Evolutionary conservation across 2,888 invertebrate species (phyloP).

Genomic region (Bellardia pandia): DNA sequence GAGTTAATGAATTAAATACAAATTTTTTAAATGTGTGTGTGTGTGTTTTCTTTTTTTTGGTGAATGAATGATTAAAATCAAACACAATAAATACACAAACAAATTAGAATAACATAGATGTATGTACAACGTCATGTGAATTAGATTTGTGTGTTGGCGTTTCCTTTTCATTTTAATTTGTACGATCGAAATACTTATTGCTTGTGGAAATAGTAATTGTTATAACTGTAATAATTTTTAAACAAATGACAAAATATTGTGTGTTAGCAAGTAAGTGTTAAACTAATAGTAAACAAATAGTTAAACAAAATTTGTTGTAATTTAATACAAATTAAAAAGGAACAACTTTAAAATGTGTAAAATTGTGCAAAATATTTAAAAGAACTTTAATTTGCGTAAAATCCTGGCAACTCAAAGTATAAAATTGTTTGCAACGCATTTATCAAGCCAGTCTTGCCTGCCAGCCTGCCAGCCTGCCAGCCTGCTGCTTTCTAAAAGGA

Average conservation of each 20-base stretch:
- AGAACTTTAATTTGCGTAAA: constrained; percentile 1
- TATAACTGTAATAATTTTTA: neutral
- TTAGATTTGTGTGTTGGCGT: constrained; percentile 25
- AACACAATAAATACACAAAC: constrained; percentile 5
- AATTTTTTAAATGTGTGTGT: constrained; percentile 1
- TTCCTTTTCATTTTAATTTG: neutral
- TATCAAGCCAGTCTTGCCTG: constrained; percentile 42
- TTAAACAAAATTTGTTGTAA: neutral
- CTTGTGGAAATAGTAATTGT: neutral
- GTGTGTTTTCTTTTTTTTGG: constrained; percentile 1
- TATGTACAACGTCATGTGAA: constrained; percentile 6
- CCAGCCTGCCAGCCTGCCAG: constrained; percentile 7
- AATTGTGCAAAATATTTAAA: constrained; percentile 12
- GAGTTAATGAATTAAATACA: constrained; percentile 49
- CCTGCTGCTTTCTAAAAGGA: constrained; percentile 16
- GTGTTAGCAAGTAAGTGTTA: neutral
- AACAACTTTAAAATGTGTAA: neutral
- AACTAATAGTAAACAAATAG: neutral
- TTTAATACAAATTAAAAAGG: neutral
- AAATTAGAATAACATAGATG: neutral
- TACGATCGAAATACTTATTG: neutral
- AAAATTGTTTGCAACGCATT: constrained; percentile 60
- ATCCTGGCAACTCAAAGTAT: constrained; percentile 38
- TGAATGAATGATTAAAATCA: constrained; percentile 24
- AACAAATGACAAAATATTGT: neutral